phyloP scores from a whole-genome alignment of 2,888 invertebrate species.

The Calameuta idolon region DNA sequence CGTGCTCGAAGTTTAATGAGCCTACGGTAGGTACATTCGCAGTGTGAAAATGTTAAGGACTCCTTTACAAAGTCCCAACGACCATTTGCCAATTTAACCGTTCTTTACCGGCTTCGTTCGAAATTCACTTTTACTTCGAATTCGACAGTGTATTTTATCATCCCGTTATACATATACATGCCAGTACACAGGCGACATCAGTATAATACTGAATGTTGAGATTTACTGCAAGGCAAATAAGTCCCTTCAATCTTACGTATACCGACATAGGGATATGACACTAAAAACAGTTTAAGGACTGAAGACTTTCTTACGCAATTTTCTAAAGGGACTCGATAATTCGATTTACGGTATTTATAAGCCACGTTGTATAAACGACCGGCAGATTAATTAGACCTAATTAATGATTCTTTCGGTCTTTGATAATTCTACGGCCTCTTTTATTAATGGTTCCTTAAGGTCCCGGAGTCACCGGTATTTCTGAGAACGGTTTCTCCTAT shows the following conservation, averaged over 20 bases:
- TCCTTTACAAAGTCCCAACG: not conserved
- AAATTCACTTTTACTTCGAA: not conserved
- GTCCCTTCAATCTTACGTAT: not conserved
- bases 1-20: not conserved
- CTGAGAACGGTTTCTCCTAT: not conserved
- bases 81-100: not conserved
- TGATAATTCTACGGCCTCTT: not conserved
- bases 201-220: not conserved
- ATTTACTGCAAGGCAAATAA: not conserved
- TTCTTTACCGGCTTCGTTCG: not conserved
- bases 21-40: not conserved
- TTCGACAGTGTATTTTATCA: not conserved
- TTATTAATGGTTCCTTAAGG: not conserved
- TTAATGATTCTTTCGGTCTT: not conserved
- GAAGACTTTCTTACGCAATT: not conserved
- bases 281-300: not conserved
- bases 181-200: not conserved
- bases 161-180: not conserved
- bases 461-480: not conserved
- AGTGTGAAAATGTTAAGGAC: not conserved
- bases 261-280: not conserved
- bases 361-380: not conserved
- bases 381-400: not conserved
- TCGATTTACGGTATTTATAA: not conserved
- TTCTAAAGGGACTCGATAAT: not conserved